These are phyloP conservation scores for Drosophila kohkoa DNA, from an alignment of 1,140 invertebrate genomes.

Conservation along the genomic window DNA sequence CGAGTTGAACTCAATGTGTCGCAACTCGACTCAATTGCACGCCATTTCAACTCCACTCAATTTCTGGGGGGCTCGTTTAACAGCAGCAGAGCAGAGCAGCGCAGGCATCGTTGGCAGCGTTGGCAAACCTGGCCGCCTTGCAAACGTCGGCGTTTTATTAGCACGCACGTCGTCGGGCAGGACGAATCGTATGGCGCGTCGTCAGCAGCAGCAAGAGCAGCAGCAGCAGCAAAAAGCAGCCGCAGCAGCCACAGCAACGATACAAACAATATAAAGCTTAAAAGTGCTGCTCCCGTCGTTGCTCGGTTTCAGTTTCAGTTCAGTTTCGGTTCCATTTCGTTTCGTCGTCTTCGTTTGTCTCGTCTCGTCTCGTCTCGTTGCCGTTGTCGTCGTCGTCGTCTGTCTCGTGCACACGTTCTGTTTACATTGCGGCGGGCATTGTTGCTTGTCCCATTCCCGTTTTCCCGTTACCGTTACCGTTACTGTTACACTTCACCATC, in stretches of 20 bases:
- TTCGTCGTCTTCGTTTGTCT: conserved; percentile 18
- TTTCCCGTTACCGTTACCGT: too few relatives aligned
- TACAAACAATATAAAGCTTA: conserved; percentile 25
- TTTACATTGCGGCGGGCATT: not conserved
- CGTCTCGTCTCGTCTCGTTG: too few relatives aligned
- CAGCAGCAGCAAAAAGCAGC: conserved; percentile 14
- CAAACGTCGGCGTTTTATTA: conserved; percentile 64
- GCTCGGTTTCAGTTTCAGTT: conserved; percentile 31
- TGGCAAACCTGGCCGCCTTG: conserved; percentile 41
- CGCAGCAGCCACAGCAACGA: conserved; percentile 19
- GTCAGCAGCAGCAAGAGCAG: conserved; percentile 19
- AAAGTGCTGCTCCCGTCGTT: conserved; percentile 39
- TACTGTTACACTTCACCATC: not conserved
- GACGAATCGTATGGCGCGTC: conserved; percentile 69
- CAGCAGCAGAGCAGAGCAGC: conserved; percentile 11
- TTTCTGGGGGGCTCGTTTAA: conserved; percentile 26
- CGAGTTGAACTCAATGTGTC: conserved; percentile 32
- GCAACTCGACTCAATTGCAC: conserved; percentile 34
- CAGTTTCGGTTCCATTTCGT: conserved; percentile 28
- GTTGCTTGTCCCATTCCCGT: conserved; percentile 18
- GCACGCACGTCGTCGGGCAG: conserved; percentile 79
- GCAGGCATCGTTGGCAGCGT: conserved; percentile 7
- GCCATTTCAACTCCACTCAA: conserved; percentile 28
- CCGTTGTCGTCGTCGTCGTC: not conserved
- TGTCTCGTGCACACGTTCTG: too few relatives aligned